A percentile compares a stretch with the other conserved stretches of the same genome.
Evolutionary conservation across 2,888 invertebrate species (phyloP).

Genomic region (Herminia tarsipennalis): DNA sequence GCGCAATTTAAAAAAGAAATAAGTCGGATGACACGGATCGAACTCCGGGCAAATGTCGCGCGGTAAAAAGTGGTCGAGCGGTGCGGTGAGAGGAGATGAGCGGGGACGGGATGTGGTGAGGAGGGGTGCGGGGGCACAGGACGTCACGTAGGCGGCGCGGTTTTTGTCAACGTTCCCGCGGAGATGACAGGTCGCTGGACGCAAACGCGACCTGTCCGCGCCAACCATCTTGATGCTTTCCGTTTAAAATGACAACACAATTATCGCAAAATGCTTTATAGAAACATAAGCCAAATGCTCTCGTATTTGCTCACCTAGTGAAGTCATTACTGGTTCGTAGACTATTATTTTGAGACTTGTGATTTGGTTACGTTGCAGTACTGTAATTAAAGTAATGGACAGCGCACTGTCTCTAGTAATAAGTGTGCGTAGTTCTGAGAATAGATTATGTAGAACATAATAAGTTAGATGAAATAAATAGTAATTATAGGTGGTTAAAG

Average conservation of each 20-base stretch:
- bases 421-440: constrained; percentile 22
- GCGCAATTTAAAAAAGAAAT: constrained; percentile 85
- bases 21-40: constrained; percentile 86
- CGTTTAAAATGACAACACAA: constrained; percentile 43
- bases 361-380: constrained; percentile 21
- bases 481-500: neutral
- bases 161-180: constrained; percentile 86
- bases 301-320: constrained; percentile 11
- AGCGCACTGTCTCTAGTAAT: constrained; percentile 16
- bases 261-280: constrained; percentile 34
- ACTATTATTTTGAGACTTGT: constrained; percentile 10
- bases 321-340: constrained; percentile 10
- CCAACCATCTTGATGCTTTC: constrained; percentile 74
- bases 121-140: constrained; percentile 60
- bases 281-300: constrained; percentile 16
- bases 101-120: constrained; percentile 29
- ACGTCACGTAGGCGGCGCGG: constrained; percentile 84
- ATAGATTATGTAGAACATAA: constrained; percentile 17
- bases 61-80: constrained; percentile 83
- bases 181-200: constrained; percentile 85
- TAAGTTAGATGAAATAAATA: neutral
- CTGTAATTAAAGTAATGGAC: constrained; percentile 38
- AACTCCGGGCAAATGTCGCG: constrained; percentile 86
- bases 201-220: constrained; percentile 69
- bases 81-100: constrained; percentile 51